These are phyloP conservation scores for Aspidiotus destructor DNA, from an alignment of 2,888 invertebrate species.

Conservation along the genomic window DNA sequence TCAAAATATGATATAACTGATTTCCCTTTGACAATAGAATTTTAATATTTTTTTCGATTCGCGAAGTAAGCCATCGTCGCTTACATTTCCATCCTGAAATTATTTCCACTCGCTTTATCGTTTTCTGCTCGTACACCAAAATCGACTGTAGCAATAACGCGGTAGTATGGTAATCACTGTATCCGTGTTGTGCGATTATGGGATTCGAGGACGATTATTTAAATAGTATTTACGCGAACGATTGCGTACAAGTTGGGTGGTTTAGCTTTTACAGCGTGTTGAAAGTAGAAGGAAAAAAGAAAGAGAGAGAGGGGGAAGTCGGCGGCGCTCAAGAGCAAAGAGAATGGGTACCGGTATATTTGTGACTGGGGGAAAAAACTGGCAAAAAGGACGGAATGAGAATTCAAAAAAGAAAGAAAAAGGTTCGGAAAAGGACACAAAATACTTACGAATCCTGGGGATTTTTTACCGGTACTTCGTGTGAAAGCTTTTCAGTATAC, in stretches of 20 bases:
- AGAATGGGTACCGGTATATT: no score
- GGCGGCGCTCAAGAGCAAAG: no score
- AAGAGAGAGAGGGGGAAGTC: neutral
- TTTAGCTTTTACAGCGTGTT: neutral
- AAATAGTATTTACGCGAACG: constrained; percentile 4
- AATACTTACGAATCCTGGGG: constrained; percentile 2
- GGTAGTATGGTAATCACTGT: constrained; percentile 2
- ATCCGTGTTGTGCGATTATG: neutral
- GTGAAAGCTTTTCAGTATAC: neutral
- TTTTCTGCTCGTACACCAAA: no score
- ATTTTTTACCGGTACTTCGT: neutral
- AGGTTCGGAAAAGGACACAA: neutral
- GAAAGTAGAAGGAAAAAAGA: neutral
- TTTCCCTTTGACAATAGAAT: no score
- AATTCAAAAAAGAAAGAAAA: neutral
- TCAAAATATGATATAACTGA: no score
- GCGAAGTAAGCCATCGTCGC: no score
- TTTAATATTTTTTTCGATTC: no score
- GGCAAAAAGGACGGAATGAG: neutral
- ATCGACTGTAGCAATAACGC: neutral
- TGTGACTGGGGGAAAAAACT: no score
- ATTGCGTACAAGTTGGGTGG: neutral
- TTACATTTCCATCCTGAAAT: no score
- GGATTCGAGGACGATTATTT: neutral
- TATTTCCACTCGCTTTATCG: no score